Base-by-base conservation (phyloP, 2,113 vertebrate genomes). In the Arvicanthis niloticus region DNA sequence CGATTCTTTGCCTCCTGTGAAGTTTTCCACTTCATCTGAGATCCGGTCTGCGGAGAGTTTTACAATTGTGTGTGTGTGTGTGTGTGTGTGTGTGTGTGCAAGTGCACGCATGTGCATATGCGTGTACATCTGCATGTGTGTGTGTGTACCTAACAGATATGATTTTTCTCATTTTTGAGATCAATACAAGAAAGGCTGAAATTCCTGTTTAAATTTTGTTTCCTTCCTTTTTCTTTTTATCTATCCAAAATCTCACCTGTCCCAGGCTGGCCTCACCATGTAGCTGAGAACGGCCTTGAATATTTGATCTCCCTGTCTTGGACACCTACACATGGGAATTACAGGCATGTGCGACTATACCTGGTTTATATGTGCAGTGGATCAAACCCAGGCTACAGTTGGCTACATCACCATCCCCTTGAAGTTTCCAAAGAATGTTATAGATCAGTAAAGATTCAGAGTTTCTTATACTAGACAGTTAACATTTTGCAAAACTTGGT, bases 151-250 rank as follows among this genome's bases (percentile, higher is more conserved):
- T 19, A 81, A 91, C 62, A 95, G 29, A 82, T 29, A 70, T 34
- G 12, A 56, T 90, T 96, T 96, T 96, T 91, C 94, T 93, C n/a
- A 34, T 82, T 37, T 40, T 95, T 93, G 16, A 77, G 6, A 91
- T 82, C 34, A 91, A 29, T 65, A 62, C 37, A 95, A 94, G 56
- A 96, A 93, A 89, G 45, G 16, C 24, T 72, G 70, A 77, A 91
- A 84, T 77, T 82, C 81, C n/a, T 51, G 81, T 34, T 70, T 88
- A n/a, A n/a, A n/a, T 70, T 53, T 88, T 70, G 24, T 88, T 68
- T 26, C 5, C 5, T 31, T 7, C 6, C 17, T 51, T 51, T 53
- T 80, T 53, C 17, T 53, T 65, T 13, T 48, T 65, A 48, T 34
- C 24, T 84, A 29, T 12, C 8, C 26, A 19, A 65, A 45, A 29